Evolutionary conservation across 2,888 invertebrate species (phyloP), one percentile per base, ranked within the genome.

Genomic region (Pelosia muscerda): DNA sequence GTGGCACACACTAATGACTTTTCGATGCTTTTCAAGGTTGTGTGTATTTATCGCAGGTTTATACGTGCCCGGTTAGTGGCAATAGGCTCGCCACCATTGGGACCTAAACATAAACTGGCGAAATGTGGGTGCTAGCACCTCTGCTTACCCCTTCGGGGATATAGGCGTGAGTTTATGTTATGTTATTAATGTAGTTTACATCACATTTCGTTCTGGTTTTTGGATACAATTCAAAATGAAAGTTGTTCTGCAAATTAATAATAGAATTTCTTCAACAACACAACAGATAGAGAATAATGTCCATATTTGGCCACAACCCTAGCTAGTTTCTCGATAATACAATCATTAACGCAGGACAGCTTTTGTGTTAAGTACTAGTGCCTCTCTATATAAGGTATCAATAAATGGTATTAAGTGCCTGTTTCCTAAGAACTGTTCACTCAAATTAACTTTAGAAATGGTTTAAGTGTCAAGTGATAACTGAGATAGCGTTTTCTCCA

Each of bases 371-470:
- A n/a, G n/a, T n/a, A 70, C 71, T 38, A 77, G 69, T 79, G 76
- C 79, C 76, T 73, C 73, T 68, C 79, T 68, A 42, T 79, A 79
- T 71, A 79, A 72, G 79, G 79, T 53, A 68, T 61, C 61, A 23
- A 64, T 57, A 28, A 65, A 69, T 75, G 78, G 77, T 76, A 73
- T 69, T 67, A 77, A 77, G 69, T 67, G 61, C 67, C 55, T 31
- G 68, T 69, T 73, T 69, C 69, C 71, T 76, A 73, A 76, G 73
- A 71, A 70, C 66, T 68, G 72, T 64, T 70, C 68, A 71, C 58
- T 54, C 23, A 77, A 71, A 77, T 75, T 77, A 72, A 57, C 79
- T 74, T 75, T 79, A 76, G 79, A 77, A 79, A 63, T 76, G 77
- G 73, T 73, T 67, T 55, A 49, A 59, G 53, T 62, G 54, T 38